Evolutionary conservation across 2,888 invertebrate species (phyloP).

Genomic region (Hypomecis atomaria): DNA sequence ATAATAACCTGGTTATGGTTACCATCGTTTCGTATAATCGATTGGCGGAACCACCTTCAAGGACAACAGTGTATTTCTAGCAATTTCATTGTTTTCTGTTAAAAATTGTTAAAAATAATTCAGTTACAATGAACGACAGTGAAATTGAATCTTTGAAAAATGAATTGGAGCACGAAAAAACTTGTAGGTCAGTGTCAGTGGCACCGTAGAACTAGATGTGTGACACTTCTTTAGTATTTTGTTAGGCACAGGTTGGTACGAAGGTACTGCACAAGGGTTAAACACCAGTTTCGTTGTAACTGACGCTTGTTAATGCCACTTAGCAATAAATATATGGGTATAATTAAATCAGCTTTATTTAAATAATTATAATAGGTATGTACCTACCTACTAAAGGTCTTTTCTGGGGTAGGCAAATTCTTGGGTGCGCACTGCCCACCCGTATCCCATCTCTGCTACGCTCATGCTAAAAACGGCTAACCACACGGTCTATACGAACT

Average conservation of each 20-base stretch:
- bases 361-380: no score
- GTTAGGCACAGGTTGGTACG: slow-evolving; percentile 19
- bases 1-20: slow-evolving; percentile 40
- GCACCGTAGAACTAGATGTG: slow-evolving; percentile 14
- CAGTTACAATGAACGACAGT: slow-evolving; percentile 68
- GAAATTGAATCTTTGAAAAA: slow-evolving; percentile 77
- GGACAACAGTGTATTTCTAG: slow-evolving; percentile 85
- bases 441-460: no score
- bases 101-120: slow-evolving; percentile 32
- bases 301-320: no score
- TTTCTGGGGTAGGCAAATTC: no score
- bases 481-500: no score
- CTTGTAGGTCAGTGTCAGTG: slow-evolving; percentile 74
- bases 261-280: background rate
- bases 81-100: slow-evolving; percentile 33
- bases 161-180: slow-evolving; percentile 79
- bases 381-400: no score
- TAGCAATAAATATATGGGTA: no score
- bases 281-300: no score
- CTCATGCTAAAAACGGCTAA: no score
- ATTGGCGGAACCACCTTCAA: slow-evolving; percentile 87
- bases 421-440: no score
- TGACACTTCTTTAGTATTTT: background rate
- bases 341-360: no score
- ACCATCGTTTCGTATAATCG: slow-evolving; percentile 51